Conservation (phyloP, 2,888 invertebrate species). For the Stratiomys singularior region DNA sequence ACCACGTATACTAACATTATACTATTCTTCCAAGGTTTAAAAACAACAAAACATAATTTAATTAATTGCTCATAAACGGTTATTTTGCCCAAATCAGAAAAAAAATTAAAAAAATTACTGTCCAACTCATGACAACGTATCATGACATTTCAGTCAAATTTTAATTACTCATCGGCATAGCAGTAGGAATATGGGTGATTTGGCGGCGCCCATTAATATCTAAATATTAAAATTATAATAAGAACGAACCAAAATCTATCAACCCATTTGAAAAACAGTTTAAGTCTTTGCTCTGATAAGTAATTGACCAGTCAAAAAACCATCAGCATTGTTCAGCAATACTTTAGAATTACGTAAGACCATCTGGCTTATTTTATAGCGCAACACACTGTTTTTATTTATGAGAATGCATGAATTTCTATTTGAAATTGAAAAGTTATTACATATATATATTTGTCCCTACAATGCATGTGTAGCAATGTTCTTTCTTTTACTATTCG, state of each 20-base stretch:
- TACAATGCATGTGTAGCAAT: too few species aligned
- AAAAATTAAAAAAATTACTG: not conserved
- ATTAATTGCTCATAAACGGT: conserved; percentile 36
- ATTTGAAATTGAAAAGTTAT: too few species aligned
- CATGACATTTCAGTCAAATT: conserved; percentile 33
- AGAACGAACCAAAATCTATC: too few species aligned
- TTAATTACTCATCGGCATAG: conserved; percentile 10
- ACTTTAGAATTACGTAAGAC: conserved; percentile 27
- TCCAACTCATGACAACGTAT: not conserved
- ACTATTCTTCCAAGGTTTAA: conserved; percentile 10
- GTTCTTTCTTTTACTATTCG: too few species aligned
- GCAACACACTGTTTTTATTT: too few species aligned
- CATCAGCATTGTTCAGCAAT: conserved; percentile 35
- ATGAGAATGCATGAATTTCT: too few species aligned
- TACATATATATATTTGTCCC: too few species aligned
- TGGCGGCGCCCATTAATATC: conserved; percentile 18
- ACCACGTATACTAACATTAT: not conserved
- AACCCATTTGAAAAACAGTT: not conserved
- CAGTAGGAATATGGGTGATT: conserved; percentile 23
- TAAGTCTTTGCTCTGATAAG: not conserved
- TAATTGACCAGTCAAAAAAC: conserved; percentile 6
- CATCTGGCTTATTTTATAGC: too few species aligned
- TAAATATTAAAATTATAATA: conserved; percentile 1
- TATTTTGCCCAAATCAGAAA: conserved; percentile 14
- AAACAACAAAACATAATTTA: conserved; percentile 22